Base-by-base conservation (phyloP, 2,113 vertebrate species). In the Dendrocopos noguchii region DNA sequence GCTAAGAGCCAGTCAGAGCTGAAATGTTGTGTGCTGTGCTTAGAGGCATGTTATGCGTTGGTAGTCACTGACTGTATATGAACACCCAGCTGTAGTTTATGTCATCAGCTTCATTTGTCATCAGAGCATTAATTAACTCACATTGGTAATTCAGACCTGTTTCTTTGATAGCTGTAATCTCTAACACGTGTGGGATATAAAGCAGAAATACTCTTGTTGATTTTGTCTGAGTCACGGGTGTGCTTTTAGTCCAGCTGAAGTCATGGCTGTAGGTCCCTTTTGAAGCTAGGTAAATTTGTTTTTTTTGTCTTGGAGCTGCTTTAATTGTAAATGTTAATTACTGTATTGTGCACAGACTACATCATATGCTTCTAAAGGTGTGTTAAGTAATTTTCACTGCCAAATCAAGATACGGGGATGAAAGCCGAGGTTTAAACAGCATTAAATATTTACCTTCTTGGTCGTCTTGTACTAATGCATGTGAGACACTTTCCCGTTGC, bases 131-230 rank as follows among this genome's bases (percentile, higher is more conserved):
- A 31, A 39, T 36, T 6, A 64, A 72, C 12, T 67, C 12, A 63
- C 64, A 61, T 27, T 59, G 17, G 72, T 52, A 88, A 76, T 59
- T 84, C 39, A 29, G 11, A 65, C 6, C 5, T 60, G 12, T 67
- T 80, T 42, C 34, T 88, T 28, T 21, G 14, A 12, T 39, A 60
- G 20, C 15, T 67, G 13, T 66, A 67, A 28, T 15, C 73, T 89
- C 42, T 87, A 65, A 59, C 9, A 2, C 0, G 0, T 52, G n/a
- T 9, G 42, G 19, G n/a, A 66, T 80, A 29, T 4, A 46, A 63
- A 34, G 31, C 34, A 77, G 56, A 61, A 75, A 36, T 27, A 28
- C 10, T 55, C 3, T 24, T 93, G 42, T 46, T 4, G 4, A 5
- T 71, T 86, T 75, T 86, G 8, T 42, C 21, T 18, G n/a, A 66